Conservation (phyloP, 2,113 vertebrate genomes). For the Turnix velox region DNA sequence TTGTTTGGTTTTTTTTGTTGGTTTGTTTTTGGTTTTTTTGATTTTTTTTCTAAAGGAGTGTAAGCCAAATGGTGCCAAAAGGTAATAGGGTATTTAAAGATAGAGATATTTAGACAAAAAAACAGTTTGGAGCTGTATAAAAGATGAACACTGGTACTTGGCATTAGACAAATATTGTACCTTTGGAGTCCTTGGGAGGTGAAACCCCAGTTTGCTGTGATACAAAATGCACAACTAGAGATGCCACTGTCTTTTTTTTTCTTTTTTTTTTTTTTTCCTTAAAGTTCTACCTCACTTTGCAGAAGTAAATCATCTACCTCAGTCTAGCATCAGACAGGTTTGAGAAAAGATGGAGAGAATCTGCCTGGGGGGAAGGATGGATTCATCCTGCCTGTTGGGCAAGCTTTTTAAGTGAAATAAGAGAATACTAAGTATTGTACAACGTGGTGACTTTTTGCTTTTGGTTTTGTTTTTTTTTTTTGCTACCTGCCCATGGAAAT, state of each 20-base stretch:
- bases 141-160: constrained; percentile 59
- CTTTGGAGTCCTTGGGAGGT: constrained; percentile 16
- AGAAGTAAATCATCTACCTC: constrained; percentile 72
- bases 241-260: constrained; percentile 50
- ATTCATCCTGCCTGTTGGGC: constrained; percentile 29
- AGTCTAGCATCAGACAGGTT: constrained; percentile 34
- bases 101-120: constrained; percentile 60
- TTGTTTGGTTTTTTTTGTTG: background rate
- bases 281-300: constrained; percentile 73
- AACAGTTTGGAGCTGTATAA: constrained; percentile 75
- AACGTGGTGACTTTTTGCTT: background rate
- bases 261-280: background rate
- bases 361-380: background rate
- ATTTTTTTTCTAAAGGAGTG: constrained; percentile 48
- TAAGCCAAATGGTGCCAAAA: constrained; percentile 75
- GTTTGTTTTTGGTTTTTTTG: background rate
- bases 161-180: constrained; percentile 34
- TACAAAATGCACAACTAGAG: constrained; percentile 52
- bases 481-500: constrained; percentile 39
- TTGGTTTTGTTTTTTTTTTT: constrained; percentile 12
- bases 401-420: background rate
- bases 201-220: constrained; percentile 45
- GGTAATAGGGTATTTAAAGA: constrained; percentile 66
- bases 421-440: constrained; percentile 4
- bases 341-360: constrained; percentile 40